These are phyloP conservation scores for Calliphora vomitoria DNA, from an alignment of 2,888 invertebrate genomes.

Conservation along the genomic window DNA sequence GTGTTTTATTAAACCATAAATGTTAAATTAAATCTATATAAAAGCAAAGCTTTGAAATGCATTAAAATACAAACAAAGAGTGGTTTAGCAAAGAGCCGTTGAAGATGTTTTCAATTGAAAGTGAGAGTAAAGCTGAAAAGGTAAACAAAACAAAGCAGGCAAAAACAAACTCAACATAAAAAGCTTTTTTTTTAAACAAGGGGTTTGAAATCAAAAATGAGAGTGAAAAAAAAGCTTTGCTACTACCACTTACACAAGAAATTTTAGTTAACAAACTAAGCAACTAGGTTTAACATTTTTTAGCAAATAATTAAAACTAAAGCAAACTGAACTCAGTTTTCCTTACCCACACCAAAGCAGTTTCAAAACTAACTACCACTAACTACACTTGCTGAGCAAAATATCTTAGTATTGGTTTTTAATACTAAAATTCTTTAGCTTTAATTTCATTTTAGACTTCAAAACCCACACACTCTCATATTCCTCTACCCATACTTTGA, in stretches of 20 bases:
- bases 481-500: background rate
- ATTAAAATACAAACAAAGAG: slow-evolving; percentile 32
- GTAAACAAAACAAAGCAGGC: background rate
- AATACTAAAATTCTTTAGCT: background rate
- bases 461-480: slow-evolving; percentile 6
- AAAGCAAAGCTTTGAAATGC: slow-evolving; percentile 42
- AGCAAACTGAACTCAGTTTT: background rate
- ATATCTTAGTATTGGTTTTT: slow-evolving; percentile 3
- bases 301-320: background rate
- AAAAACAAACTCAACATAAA: background rate
- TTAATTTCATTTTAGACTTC: background rate
- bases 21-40: slow-evolving; percentile 24
- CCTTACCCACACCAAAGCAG: background rate
- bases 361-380: slow-evolving; percentile 9
- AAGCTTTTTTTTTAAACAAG: slow-evolving; percentile 41
- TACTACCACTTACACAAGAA: background rate
- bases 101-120: slow-evolving; percentile 24
- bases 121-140: slow-evolving; percentile 22
- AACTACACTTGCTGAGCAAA: background rate
- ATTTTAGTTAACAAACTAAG: too few species aligned
- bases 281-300: too few species aligned
- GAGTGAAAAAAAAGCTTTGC: slow-evolving; percentile 49
- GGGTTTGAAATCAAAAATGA: slow-evolving; percentile 56
- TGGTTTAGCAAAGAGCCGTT: slow-evolving; percentile 18
- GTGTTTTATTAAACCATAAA: slow-evolving; percentile 56